These are phyloP conservation scores for Cybosia mesomella DNA, from an alignment of 2,888 invertebrate genomes.

Conservation along the genomic window DNA sequence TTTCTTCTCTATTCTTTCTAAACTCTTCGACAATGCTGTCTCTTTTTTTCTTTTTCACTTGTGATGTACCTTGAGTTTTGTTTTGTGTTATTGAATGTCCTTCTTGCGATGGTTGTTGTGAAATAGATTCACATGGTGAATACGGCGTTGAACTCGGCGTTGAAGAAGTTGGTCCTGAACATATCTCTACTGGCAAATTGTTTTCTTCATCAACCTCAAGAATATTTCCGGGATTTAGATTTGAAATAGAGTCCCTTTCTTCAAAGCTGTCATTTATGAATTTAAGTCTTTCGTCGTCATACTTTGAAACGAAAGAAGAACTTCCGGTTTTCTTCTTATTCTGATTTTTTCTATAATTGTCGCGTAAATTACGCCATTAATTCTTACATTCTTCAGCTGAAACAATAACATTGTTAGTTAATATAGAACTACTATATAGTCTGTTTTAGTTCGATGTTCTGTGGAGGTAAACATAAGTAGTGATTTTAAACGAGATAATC, in stretches of 20 bases:
- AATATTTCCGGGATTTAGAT: constrained; percentile 30
- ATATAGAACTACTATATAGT: constrained; percentile 29
- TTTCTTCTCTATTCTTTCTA: no score
- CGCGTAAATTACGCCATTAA: constrained; percentile 24
- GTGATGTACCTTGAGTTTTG: constrained; percentile 29
- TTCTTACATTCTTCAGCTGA: constrained; percentile 26
- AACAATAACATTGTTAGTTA: constrained; percentile 27
- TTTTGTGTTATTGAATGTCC: constrained; percentile 26
- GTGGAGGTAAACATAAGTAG: constrained; percentile 23
- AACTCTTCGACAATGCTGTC: constrained; percentile 28
- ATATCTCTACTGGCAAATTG: constrained; percentile 32
- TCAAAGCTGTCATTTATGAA: constrained; percentile 30
- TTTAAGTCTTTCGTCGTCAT: constrained; percentile 34
- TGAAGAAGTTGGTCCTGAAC: constrained; percentile 30
- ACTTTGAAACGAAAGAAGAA: constrained; percentile 27
- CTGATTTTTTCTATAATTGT: constrained; percentile 32
- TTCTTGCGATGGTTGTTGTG: constrained; percentile 30
- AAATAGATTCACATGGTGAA: constrained; percentile 29
- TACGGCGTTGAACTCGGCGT: constrained; percentile 22
- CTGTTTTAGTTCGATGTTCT: constrained; percentile 28
- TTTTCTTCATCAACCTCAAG: constrained; percentile 29
- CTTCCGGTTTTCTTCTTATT: constrained; percentile 33
- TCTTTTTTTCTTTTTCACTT: constrained; percentile 31
- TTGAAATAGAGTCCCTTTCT: constrained; percentile 27
- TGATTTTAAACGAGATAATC: constrained; percentile 25